Base-by-base conservation (phyloP, 92 coral and sea anemone genomes). In the Heliopora coerulea region DNA sequence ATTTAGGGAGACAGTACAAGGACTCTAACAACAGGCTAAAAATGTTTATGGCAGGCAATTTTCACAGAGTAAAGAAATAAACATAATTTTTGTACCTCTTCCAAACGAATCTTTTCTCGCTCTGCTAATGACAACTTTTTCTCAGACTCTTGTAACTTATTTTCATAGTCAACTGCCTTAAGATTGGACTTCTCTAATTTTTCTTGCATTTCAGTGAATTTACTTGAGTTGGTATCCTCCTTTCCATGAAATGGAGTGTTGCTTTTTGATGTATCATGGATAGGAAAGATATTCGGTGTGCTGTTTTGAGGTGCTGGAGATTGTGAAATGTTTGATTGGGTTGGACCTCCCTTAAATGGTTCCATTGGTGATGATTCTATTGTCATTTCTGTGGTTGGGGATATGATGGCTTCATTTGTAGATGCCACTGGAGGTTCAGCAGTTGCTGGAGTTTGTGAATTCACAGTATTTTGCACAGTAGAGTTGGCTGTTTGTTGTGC, bases 41-140 rank as follows among this genome's bases (percentile, higher is more conserved):
- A n/a, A n/a, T n/a, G n/a, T n/a, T n/a, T n/a, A n/a, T n/a, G n/a
- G n/a, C n/a, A n/a, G n/a, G n/a, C n/a, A n/a, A n/a, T n/a, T n/a
- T n/a, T n/a, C n/a, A n/a, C n/a, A n/a, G n/a, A n/a, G n/a, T n/a
- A n/a, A n/a, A n/a, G n/a, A n/a, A n/a, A n/a, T n/a, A n/a, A n/a
- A n/a, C n/a, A n/a, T 13, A 35, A 3, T 11, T 29, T 0, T 56
- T 13, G 26, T 40, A 91, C 97, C 89, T 87, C 61, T 54, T 73
- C 85, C 29, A 92, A 65, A 32, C 81, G 83, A 3, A 81, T 20
- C 73, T 85, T 89, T 56, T 89, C 97, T 79, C 87, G 67, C 50
- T 92, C 97, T 29, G 88, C 86, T 17, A 83, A 50, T 31, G 93
- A 82, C 5, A 92, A 63, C 73, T 87, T 85, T 54, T 76, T 85